Base-by-base conservation (phyloP, 2,888 invertebrate species). In the Agrochola lychnidis region DNA sequence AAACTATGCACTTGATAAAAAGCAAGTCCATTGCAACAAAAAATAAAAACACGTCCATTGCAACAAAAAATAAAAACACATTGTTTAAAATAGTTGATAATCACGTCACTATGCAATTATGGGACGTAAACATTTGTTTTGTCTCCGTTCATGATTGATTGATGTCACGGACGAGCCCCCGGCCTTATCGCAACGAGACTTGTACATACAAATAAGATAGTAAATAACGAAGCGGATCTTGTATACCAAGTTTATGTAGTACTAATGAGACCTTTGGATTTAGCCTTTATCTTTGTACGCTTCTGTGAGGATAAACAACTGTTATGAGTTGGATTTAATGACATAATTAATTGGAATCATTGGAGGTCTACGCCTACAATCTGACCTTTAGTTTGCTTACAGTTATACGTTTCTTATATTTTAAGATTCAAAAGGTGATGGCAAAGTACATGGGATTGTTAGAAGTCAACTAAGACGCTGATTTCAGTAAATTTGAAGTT, bases 151-250 rank as follows among this genome's bases (percentile, higher is more conserved):
- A 62, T 90, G 92, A 92, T 92, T 92, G 92, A 94, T 93, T 92
- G 94, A 95, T 95, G 96, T 96, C 96, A 96, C 86, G 96, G 96
- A 94, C 96, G 96, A 96, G 96, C 96, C 96, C 95, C 96, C 94
- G 84, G 77, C 73, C 84, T 94, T 96, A 96, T 96, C 95, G 76
- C 53, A 40, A 61, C 66, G 76, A 87, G 88, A 87, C 89, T 82
- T 81, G 78, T 78, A 82, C 74, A 75, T 85, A 85, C 78, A 84
- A 82, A 81, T 75, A 83, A 80, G 76, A 86, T 83, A 84, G 67
- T 78, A 85, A 85, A 87, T 85, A 78, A 86, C 85, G 88, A 93
- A 90, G 89, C 93, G 92, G 93, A 94, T 93, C 93, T 93, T 88
- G 82, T 76, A 25, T 30, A 71, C 67, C 19, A 73, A 80, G 73